Evolutionary conservation across 2,797 vertebrate species (phyloP).

Genomic region (Tadarida brasiliensis): DNA sequence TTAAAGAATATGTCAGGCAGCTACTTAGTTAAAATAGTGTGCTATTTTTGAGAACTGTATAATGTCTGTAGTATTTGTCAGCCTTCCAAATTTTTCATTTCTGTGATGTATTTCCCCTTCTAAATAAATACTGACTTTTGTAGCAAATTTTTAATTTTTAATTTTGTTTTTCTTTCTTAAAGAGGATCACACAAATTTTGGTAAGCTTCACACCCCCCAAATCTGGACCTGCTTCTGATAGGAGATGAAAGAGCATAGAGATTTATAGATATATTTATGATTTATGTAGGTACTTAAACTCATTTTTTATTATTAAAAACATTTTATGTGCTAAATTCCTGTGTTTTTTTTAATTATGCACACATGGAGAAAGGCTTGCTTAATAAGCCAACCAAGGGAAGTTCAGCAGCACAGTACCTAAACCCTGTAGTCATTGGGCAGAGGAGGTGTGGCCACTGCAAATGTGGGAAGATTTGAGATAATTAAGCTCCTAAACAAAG

Average conservation of each 20-base stretch:
- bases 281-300: slow-evolving; percentile 17
- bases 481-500: too few relatives aligned
- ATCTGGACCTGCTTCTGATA: neutral
- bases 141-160: neutral
- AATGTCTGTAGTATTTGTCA: neutral
- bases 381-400: neutral
- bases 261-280: neutral
- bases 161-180: slow-evolving; percentile 26
- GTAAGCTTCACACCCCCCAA: neutral
- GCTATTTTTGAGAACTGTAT: neutral
- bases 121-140: slow-evolving; percentile 19
- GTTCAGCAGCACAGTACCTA: neutral
- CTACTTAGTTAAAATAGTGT: slow-evolving; percentile 21
- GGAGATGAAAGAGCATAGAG: neutral
- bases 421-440: neutral
- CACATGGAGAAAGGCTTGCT: neutral
- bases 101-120: neutral
- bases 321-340: neutral
- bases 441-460: too few relatives aligned
- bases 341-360: neutral
- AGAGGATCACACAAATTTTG: neutral
- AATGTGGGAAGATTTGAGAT: too few relatives aligned
- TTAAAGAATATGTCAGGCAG: neutral
- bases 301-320: slow-evolving; percentile 12
- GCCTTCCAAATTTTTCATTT: slow-evolving; percentile 18